These are phyloP conservation scores for Cheilosia vernalis DNA, from an alignment of 2,888 invertebrate genomes.

Conservation along the genomic window DNA sequence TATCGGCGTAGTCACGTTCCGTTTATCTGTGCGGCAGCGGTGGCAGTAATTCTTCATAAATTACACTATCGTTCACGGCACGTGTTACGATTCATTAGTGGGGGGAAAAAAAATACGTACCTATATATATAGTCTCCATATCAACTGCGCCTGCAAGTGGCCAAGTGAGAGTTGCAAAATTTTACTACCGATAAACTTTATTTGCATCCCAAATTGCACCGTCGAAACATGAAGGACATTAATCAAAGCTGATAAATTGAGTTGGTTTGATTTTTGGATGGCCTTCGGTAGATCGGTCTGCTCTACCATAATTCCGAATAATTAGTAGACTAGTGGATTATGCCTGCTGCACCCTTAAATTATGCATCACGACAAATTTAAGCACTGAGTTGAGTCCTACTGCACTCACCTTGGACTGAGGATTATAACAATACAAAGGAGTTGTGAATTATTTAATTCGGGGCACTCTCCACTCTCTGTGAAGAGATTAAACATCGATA, in stretches of 20 bases:
- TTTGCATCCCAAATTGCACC: not conserved
- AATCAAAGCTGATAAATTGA: slow-evolving; percentile 55
- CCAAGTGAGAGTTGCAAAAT: slow-evolving; percentile 34
- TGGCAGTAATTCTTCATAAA: slow-evolving; percentile 21
- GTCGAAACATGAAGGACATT: slow-evolving; percentile 40
- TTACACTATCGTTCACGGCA: slow-evolving; percentile 23
- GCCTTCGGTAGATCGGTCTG: slow-evolving; percentile 1
- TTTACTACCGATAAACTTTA: slow-evolving; percentile 32
- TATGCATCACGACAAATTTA: slow-evolving; percentile 10
- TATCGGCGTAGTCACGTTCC: slow-evolving; percentile 30
- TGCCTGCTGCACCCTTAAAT: not conserved
- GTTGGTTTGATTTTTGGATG: slow-evolving; percentile 10
- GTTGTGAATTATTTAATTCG: slow-evolving; percentile 33
- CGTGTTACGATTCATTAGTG: slow-evolving; percentile 47
- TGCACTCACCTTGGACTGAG: not conserved
- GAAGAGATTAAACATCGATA: slow-evolving; percentile 32
- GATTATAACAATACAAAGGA: not conserved
- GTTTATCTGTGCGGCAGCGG: slow-evolving; percentile 3
- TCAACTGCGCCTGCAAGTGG: slow-evolving; percentile 1
- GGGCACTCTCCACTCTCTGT: not conserved
- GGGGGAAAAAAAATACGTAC: too few species aligned
- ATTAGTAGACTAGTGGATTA: slow-evolving; percentile 21
- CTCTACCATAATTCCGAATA: slow-evolving; percentile 15
- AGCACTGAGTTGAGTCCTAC: not conserved
- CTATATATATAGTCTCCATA: slow-evolving; percentile 19